Conservation (phyloP, 2,797 vertebrate genomes). For the Pteropus rufus region DNA sequence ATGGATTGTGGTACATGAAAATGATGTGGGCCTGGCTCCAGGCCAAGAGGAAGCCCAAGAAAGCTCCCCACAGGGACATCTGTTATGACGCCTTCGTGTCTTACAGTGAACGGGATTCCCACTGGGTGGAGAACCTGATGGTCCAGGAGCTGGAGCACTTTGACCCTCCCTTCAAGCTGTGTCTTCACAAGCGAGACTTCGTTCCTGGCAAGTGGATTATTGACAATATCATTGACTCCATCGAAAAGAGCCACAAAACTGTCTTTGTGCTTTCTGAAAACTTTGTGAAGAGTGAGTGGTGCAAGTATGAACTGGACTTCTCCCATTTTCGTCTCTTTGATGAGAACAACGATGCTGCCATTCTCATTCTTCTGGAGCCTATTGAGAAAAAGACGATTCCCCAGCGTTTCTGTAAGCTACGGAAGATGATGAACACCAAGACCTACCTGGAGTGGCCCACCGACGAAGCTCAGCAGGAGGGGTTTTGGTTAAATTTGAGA, state of each 20-base stretch:
- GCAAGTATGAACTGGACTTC: slow-evolving; percentile 92
- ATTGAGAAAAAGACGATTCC: slow-evolving; percentile 84
- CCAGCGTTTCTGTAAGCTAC: slow-evolving; percentile 87
- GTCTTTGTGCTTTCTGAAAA: slow-evolving; percentile 90
- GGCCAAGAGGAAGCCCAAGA: slow-evolving; percentile 83
- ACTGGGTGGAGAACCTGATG: slow-evolving; percentile 89
- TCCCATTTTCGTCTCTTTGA: slow-evolving; percentile 91
- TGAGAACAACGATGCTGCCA: slow-evolving; percentile 82
- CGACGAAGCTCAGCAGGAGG: slow-evolving; percentile 74
- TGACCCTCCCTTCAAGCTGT: slow-evolving; percentile 82
- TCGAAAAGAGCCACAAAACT: slow-evolving; percentile 88
- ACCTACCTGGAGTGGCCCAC: slow-evolving; percentile 88
- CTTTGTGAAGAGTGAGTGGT: slow-evolving; percentile 92
- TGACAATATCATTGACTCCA: slow-evolving; percentile 91
- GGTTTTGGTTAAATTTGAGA: slow-evolving; percentile 87
- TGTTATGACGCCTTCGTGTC: slow-evolving; percentile 87
- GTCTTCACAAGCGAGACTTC: slow-evolving; percentile 91
- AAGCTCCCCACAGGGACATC: slow-evolving; percentile 50
- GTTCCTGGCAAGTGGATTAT: slow-evolving; percentile 90
- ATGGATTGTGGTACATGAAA: slow-evolving; percentile 84
- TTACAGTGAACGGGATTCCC: slow-evolving; percentile 87
- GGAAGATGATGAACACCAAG: slow-evolving; percentile 88
- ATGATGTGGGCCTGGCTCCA: slow-evolving; percentile 88
- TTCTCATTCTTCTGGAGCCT: slow-evolving; percentile 86
- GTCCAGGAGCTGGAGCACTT: slow-evolving; percentile 85